Conservation (phyloP, 1,140 invertebrate species). For the Drosophila melanica region DNA sequence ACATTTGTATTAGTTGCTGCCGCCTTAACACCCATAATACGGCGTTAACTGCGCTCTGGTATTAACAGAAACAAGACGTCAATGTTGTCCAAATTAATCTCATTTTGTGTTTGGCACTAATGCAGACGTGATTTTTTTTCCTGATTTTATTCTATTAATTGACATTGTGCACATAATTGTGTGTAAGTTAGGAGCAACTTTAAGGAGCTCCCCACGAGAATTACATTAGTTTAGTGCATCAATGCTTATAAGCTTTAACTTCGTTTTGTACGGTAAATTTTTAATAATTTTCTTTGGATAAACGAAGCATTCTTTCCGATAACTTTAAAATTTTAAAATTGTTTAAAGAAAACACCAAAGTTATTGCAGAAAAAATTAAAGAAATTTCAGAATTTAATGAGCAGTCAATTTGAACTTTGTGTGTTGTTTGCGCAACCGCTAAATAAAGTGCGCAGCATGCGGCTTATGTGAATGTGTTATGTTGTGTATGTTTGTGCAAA, state of each 20-base stretch:
- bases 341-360: no score
- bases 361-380: no score
- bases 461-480: no score
- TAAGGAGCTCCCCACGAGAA: not conserved
- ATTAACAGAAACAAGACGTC: constrained; percentile 44
- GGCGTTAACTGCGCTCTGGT: constrained; percentile 12
- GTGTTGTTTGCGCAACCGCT: no score
- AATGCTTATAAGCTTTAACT: not conserved
- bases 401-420: no score
- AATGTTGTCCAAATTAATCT: constrained; percentile 69
- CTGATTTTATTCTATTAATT: constrained; percentile 72
- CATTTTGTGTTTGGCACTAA: constrained; percentile 58
- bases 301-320: no score
- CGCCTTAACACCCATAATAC: constrained; percentile 24
- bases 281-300: no score
- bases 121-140: constrained; percentile 45
- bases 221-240: not conserved
- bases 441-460: no score
- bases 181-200: not conserved
- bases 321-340: no score
- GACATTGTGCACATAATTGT: constrained; percentile 28
- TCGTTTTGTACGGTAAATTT: no score
- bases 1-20: constrained; percentile 74
- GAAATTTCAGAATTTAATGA: no score
- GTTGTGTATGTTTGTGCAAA: no score